These are phyloP conservation scores for Lontra canadensis DNA, from an alignment of 2,113 vertebrate genomes.

Conservation along the genomic window DNA sequence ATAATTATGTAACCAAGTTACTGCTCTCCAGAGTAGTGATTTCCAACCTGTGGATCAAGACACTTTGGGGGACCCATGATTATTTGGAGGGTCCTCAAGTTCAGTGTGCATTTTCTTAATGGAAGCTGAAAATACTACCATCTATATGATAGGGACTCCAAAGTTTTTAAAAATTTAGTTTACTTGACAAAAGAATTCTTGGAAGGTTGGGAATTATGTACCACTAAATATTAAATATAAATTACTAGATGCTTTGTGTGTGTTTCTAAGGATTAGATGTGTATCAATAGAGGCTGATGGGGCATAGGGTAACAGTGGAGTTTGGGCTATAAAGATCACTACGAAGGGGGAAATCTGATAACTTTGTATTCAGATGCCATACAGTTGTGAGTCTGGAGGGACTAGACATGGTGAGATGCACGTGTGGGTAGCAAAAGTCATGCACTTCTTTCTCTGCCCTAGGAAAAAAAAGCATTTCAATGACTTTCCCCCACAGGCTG, in stretches of 20 bases:
- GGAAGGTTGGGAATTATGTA: background rate
- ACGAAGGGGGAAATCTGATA: background rate
- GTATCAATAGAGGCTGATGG: background rate
- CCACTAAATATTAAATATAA: background rate
- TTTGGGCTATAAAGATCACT: background rate
- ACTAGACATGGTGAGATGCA: background rate
- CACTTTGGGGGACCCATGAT: background rate
- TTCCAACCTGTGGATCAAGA: background rate
- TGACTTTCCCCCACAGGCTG: background rate
- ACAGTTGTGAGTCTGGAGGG: background rate
- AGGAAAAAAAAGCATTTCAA: background rate
- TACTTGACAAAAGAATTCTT: background rate
- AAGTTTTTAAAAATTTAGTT: background rate
- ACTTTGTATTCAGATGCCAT: background rate
- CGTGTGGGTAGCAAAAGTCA: no score
- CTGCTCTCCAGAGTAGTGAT: background rate
- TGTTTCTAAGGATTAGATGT: background rate
- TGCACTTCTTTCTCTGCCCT: background rate
- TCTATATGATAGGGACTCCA: no score
- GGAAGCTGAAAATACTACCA: background rate
- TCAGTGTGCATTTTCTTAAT: background rate
- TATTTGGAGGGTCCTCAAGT: background rate
- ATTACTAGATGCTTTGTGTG: background rate
- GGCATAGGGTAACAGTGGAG: background rate
- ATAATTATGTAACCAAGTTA: background rate